These are phyloP conservation scores for Physella acuta DNA, from an alignment of 1,140 invertebrate species.

Conservation along the genomic window DNA sequence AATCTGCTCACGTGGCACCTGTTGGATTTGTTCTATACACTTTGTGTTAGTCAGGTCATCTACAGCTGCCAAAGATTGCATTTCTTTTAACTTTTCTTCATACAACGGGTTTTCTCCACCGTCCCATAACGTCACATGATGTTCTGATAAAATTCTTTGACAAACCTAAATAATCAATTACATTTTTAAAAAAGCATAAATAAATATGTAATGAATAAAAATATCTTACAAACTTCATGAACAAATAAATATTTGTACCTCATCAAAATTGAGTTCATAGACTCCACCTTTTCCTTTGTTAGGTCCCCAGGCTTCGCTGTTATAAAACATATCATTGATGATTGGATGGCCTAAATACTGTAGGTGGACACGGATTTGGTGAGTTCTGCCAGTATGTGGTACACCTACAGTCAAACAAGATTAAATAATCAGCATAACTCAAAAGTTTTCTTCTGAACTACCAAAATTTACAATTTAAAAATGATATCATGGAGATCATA, in stretches of 20 bases:
- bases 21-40: too few species aligned
- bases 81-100: slow-evolving; percentile 9
- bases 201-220: neutral
- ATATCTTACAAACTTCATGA: neutral
- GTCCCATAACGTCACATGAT: slow-evolving; percentile 11
- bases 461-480: neutral
- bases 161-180: slow-evolving; percentile 13
- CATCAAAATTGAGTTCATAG: slow-evolving; percentile 86
- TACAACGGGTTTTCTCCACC: slow-evolving; percentile 18
- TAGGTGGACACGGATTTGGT: slow-evolving; percentile 98
- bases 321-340: slow-evolving; percentile 92
- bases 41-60: too few species aligned
- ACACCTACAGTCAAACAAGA: slow-evolving; percentile 37
- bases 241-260: slow-evolving; percentile 57
- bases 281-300: slow-evolving; percentile 88
- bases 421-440: neutral
- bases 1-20: too few species aligned
- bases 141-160: slow-evolving; percentile 11
- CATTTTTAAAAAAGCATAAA: neutral
- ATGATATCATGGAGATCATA: neutral
- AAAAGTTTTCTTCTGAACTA: neutral
- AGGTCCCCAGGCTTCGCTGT: slow-evolving; percentile 53
- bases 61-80: neutral
- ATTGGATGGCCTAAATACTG: slow-evolving; percentile 97
- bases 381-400: slow-evolving; percentile 94